Conservation (phyloP, 2,797 vertebrate genomes). For the Lepilemur septentrionalis region DNA sequence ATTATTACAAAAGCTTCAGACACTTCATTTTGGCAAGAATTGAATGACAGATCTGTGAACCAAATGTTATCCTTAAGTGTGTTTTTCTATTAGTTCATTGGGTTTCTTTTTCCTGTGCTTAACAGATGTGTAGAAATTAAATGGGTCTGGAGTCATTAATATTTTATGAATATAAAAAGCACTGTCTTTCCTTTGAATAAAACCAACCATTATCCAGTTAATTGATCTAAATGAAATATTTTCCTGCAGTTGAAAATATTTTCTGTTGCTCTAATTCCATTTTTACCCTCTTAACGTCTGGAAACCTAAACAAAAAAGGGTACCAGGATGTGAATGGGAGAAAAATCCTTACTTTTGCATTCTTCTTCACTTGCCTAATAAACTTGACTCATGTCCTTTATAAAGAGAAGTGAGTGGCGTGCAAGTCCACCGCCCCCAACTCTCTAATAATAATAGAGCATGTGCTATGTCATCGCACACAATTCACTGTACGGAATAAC, state of each 20-base stretch:
- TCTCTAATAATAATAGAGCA: slow-evolving; percentile 21
- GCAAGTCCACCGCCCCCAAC: background rate
- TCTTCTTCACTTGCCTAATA: slow-evolving; percentile 4
- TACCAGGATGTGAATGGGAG: background rate
- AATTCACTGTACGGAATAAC: slow-evolving; percentile 59
- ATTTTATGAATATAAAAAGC: slow-evolving; percentile 74
- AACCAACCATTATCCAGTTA: slow-evolving; percentile 55
- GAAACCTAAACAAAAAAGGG: background rate
- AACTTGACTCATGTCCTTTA: slow-evolving; percentile 19
- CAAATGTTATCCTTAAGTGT: slow-evolving; percentile 76
- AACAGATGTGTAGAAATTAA: slow-evolving; percentile 75
- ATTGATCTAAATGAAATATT: slow-evolving; percentile 56
- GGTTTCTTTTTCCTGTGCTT: slow-evolving; percentile 63
- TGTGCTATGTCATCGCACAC: slow-evolving; percentile 41
- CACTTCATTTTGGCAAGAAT: slow-evolving; percentile 71
- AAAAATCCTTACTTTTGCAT: background rate
- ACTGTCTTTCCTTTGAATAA: slow-evolving; percentile 59
- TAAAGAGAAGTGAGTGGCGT: background rate
- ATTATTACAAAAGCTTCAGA: slow-evolving; percentile 63
- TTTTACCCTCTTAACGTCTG: background rate
- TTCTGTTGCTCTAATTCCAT: background rate
- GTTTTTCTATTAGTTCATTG: slow-evolving; percentile 76
- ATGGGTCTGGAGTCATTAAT: slow-evolving; percentile 60
- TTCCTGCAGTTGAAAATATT: background rate
- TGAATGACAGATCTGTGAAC: slow-evolving; percentile 65